Evolutionary conservation across 2,797 vertebrate genomes (phyloP).

Genomic region (Pachyuromys duprasi): DNA sequence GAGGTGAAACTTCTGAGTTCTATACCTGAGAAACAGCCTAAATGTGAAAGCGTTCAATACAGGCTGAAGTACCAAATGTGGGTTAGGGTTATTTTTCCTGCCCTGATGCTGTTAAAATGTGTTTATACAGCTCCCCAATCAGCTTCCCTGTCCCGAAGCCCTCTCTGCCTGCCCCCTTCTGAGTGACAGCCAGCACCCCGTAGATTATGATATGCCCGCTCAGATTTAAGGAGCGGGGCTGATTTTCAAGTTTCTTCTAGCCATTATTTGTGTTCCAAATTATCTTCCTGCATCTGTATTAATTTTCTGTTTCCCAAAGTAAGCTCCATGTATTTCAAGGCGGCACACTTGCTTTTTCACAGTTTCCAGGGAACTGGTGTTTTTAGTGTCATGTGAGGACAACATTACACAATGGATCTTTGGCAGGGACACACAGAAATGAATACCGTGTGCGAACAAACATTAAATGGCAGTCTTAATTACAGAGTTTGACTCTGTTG

Average conservation of each 20-base stretch:
- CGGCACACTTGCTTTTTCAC: constrained; percentile 80
- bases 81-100: constrained; percentile 44
- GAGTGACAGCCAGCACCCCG: constrained; percentile 65
- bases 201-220: constrained; percentile 53
- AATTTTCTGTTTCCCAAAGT: constrained; percentile 83
- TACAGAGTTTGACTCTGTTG: constrained; percentile 84
- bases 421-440: constrained; percentile 85
- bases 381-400: constrained; percentile 85
- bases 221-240: constrained; percentile 66
- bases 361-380: constrained; percentile 85
- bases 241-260: constrained; percentile 78
- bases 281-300: constrained; percentile 81
- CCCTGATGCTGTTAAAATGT: background rate
- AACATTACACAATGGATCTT: constrained; percentile 85
- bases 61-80: background rate
- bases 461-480: constrained; percentile 86
- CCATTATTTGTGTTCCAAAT: constrained; percentile 80
- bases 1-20: background rate
- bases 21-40: constrained; percentile 31
- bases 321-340: constrained; percentile 81
- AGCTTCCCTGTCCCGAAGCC: constrained; percentile 41
- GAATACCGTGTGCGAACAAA: constrained; percentile 85
- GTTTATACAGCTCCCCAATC: constrained; percentile 32
- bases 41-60: constrained; percentile 12
- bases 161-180: constrained; percentile 56